Base-by-base conservation (phyloP, 2,888 invertebrate species). In the Acanthopleura granulata region DNA sequence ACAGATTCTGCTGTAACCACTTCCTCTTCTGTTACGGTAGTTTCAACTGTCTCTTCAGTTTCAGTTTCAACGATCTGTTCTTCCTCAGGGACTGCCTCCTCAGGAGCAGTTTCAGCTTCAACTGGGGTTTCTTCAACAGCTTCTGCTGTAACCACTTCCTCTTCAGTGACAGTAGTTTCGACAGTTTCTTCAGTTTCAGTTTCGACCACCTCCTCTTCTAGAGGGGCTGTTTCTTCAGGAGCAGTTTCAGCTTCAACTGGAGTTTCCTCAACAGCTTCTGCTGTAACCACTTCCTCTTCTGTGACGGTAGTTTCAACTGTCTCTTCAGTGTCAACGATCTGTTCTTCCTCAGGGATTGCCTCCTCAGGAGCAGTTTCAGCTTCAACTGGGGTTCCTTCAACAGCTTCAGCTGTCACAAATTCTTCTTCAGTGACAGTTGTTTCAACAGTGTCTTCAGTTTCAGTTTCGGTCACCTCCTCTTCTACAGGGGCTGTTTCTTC, bases 321-420 rank as follows among this genome's bases (percentile, higher is more conserved):
- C 80, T 78, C 49, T 76, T 40, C 62, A 62, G 71, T 22, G 30
- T 76, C 78, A 27, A 66, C 74, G 16, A 72, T 73, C 57, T 70
- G 61, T 15, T 51, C 72, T 79, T 82, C 78, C 76, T 82, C 82
- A 57, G 80, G 75, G 78, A 80, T 83, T 81, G 83, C 79, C 79
- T 82, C 84, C 79, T 77, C 80, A 49, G 80, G 80, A 80, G 84
- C 82, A 76, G 83, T 81, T 79, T 82, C 83, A 75, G 78, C 80
- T 79, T 83, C 83, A 61, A 83, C 85, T 66, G 83, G 82, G 79
- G 84, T 82, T 79, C 82, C 81, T 75, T 81, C 78, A 75, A 83
- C 82, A 51, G 78, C 77, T 70, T 83, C 83, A 75, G 79, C 78
- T 62, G 79, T 80, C 77, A 83, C 78, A 75, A 83, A 82, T 75